phyloP scores from a whole-genome alignment of 2,888 invertebrate genomes.

The Argyresthia goedartella region DNA sequence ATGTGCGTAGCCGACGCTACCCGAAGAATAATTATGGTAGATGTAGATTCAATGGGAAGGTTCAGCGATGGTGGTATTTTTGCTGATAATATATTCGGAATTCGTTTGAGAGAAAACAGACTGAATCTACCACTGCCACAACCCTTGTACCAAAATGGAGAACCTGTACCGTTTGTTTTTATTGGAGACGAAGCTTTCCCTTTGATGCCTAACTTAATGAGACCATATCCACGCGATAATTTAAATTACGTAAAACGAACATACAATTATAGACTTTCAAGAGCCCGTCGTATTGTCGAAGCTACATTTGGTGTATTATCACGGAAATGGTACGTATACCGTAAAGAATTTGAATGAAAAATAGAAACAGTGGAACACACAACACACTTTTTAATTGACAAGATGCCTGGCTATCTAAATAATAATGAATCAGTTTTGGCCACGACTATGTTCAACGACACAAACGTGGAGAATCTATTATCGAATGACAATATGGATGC shows the following conservation, averaged over 20 bases:
- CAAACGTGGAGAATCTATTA: too few species aligned
- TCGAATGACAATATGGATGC: constrained; percentile 9
- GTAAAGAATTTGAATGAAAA: too few species aligned
- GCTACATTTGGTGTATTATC: constrained; percentile 17
- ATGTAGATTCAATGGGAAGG: constrained; percentile 3
- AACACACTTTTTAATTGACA: constrained; percentile 8
- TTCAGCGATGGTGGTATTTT: constrained; percentile 5
- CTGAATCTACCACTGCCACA: constrained; percentile 13
- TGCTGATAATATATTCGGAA: constrained; percentile 7
- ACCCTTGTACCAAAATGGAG: constrained; percentile 11
- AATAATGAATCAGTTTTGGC: not conserved
- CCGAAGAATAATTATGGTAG: constrained; percentile 1
- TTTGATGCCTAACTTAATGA: constrained; percentile 15
- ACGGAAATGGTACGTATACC: constrained; percentile 16
- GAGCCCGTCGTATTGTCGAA: constrained; percentile 17
- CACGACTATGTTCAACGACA: not conserved
- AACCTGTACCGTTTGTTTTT: constrained; percentile 15
- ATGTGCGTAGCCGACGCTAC: constrained; percentile 2
- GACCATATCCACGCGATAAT: constrained; percentile 16
- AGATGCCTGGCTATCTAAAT: constrained; percentile 1
- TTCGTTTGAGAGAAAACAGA: constrained; percentile 12
- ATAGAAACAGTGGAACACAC: constrained; percentile 14
- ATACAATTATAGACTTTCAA: constrained; percentile 17
- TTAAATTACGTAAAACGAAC: constrained; percentile 13
- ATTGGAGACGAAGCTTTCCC: constrained; percentile 15